Conservation (phyloP, 2,113 vertebrate species). For the Pluvianellus socialis region DNA sequence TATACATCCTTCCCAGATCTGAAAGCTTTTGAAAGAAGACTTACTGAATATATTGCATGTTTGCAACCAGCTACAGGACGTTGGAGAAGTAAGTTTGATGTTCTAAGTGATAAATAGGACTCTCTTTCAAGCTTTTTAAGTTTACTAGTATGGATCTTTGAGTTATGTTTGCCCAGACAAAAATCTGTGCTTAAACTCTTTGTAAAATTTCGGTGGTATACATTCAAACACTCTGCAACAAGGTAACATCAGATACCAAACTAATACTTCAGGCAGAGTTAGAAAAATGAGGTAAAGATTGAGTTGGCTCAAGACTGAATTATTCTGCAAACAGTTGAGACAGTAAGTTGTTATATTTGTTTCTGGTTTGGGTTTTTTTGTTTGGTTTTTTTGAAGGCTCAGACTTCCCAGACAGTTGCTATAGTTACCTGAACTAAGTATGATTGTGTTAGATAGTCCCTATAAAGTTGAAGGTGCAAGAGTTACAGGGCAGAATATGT, state of each 20-base stretch:
- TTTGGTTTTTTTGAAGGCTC: background rate
- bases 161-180: background rate
- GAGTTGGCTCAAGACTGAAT: background rate
- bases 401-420: background rate
- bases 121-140: background rate
- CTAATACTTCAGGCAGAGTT: background rate
- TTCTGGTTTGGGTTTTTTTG: background rate
- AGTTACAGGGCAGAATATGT: background rate
- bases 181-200: background rate
- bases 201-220: background rate
- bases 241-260: background rate
- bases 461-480: background rate
- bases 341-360: background rate
- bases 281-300: background rate
- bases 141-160: background rate
- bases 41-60: constrained; percentile 98
- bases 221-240: background rate
- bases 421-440: background rate
- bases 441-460: background rate
- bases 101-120: background rate
- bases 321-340: background rate
- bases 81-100: constrained; percentile 93
- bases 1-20: constrained; percentile 80
- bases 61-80: constrained; percentile 97
- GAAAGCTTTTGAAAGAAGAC: constrained; percentile 97